phyloP scores from a whole-genome alignment of 2,797 vertebrate species.

The Sorex maritimensis region DNA sequence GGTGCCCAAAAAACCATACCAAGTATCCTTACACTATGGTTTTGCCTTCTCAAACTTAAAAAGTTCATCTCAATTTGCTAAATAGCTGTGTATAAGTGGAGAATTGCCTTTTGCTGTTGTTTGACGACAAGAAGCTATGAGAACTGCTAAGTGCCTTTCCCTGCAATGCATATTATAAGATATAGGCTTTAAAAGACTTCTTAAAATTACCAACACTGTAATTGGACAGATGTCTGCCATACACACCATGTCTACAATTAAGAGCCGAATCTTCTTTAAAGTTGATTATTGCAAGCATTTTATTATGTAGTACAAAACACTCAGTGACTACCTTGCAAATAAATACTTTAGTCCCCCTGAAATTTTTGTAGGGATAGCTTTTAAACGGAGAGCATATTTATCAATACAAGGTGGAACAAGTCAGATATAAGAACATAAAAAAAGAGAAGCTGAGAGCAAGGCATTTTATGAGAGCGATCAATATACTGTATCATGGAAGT shows the following conservation, averaged over 20 bases:
- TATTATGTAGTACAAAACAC: constrained; percentile 58
- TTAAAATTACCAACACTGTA: constrained; percentile 56
- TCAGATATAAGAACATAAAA: not conserved
- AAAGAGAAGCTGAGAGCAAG: not conserved
- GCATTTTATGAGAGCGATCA: not conserved
- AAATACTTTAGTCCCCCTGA: constrained; percentile 50
- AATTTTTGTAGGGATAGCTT: not conserved
- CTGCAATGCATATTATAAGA: constrained; percentile 65
- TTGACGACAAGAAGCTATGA: constrained; percentile 70
- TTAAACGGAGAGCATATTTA: constrained; percentile 32
- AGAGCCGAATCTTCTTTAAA: constrained; percentile 56
- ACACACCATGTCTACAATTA: not conserved
- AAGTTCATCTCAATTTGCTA: constrained; percentile 77
- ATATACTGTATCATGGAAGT: accelerated
- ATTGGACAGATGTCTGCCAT: constrained; percentile 62
- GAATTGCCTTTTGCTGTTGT: constrained; percentile 66
- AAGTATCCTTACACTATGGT: constrained; percentile 74
- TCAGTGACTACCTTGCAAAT: constrained; percentile 58
- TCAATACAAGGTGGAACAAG: not conserved
- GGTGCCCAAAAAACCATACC: constrained; percentile 24
- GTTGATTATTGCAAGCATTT: constrained; percentile 42
- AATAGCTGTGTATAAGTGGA: constrained; percentile 64
- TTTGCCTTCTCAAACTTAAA: constrained; percentile 75
- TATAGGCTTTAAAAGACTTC: constrained; percentile 58
- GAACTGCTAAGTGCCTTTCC: constrained; percentile 70